A percentile compares a stretch with the other conserved stretches of the same genome.
phyloP scores from a whole-genome alignment of 2,888 invertebrate genomes.

The Pediacus dermestoides region DNA sequence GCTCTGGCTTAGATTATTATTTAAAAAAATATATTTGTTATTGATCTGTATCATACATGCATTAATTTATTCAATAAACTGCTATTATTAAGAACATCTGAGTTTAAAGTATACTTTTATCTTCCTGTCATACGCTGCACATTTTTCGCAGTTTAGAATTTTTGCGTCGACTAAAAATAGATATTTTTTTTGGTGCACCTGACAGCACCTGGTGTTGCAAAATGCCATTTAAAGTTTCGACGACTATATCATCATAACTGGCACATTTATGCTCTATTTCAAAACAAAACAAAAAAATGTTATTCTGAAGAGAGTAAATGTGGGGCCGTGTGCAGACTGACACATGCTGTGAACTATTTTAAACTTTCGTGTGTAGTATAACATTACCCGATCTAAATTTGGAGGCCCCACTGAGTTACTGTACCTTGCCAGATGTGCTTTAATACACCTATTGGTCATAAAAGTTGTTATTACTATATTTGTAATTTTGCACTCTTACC shows the following conservation, averaged over 20 bases:
- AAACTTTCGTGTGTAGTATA: constrained; percentile 55
- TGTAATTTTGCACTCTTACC: neutral
- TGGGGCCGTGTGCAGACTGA: constrained; percentile 55
- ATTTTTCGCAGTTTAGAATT: constrained; percentile 9
- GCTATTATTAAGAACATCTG: constrained; percentile 39
- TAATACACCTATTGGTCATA: constrained; percentile 5
- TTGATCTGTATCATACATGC: constrained; percentile 43
- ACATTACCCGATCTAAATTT: constrained; percentile 59
- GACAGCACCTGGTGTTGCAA: constrained; percentile 7
- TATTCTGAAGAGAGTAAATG: constrained; percentile 12
- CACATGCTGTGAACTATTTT: constrained; percentile 55
- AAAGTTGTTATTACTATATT: neutral
- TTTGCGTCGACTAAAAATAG: constrained; percentile 11
- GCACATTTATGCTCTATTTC: constrained; percentile 27
- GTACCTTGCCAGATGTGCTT: constrained; percentile 36
- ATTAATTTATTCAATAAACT: constrained; percentile 44
- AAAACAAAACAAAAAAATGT: constrained; percentile 19
- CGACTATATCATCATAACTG: constrained; percentile 11
- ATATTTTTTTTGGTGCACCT: neutral
- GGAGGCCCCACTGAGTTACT: constrained; percentile 40
- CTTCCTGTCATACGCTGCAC: constrained; percentile 1
- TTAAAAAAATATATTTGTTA: constrained; percentile 30
- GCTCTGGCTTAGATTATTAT: constrained; percentile 40
- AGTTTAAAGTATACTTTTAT: constrained; percentile 28
- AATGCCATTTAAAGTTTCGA: constrained; percentile 13